phyloP scores from a whole-genome alignment of 2,888 invertebrate genomes.

The Lagria hirta region DNA sequence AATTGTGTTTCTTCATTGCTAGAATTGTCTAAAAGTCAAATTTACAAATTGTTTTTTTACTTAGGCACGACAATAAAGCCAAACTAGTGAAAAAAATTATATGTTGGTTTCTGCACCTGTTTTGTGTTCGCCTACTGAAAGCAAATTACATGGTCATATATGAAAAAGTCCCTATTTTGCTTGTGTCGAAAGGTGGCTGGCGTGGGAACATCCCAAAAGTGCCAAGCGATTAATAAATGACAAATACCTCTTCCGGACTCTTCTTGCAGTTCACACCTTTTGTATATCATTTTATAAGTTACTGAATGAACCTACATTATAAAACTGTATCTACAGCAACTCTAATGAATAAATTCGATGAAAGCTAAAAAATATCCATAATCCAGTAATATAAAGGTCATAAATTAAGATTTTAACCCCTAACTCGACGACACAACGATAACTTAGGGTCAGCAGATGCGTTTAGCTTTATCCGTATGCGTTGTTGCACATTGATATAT shows the following conservation, averaged over 20 bases:
- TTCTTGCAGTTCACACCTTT: conserved; percentile 12
- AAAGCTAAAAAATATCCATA: conserved; percentile 21
- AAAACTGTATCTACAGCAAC: too few relatives aligned
- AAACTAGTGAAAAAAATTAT: too few relatives aligned
- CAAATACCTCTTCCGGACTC: conserved; percentile 12
- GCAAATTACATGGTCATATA: neutral
- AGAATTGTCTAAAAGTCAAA: too few relatives aligned
- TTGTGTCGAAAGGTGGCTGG: conserved; percentile 9
- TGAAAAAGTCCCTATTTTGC: too few relatives aligned
- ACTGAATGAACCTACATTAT: too few relatives aligned
- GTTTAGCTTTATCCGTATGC: conserved; percentile 3
- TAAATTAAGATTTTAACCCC: conserved; percentile 30
- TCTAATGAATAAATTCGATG: conserved; percentile 15
- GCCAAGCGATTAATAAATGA: conserved; percentile 1
- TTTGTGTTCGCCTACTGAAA: too few relatives aligned
- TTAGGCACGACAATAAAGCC: too few relatives aligned
- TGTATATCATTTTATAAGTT: too few relatives aligned
- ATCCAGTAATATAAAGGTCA: conserved; percentile 27
- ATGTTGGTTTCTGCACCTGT: too few relatives aligned
- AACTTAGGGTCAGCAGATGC: conserved; percentile 20
- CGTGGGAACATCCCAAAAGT: conserved; percentile 11
- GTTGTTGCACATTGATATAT: conserved; percentile 6
- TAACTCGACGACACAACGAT: conserved; percentile 19
- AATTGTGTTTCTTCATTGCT: too few relatives aligned
- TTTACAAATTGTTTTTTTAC: too few relatives aligned